phyloP scores from a whole-genome alignment of 2,888 invertebrate species.

The Drosophila emarginata region DNA sequence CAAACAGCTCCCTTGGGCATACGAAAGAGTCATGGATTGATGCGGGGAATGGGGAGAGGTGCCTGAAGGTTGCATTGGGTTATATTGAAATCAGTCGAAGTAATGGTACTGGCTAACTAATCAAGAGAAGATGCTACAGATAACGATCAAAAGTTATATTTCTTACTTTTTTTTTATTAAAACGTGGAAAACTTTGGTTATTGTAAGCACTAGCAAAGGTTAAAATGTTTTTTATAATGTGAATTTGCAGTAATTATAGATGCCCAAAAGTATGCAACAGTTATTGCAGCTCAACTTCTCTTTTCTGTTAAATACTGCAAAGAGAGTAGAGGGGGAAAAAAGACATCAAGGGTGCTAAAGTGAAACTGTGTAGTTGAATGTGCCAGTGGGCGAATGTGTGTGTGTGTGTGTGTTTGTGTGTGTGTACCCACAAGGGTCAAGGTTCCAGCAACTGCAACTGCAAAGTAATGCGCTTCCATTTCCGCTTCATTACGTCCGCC shows the following conservation, averaged over 20 bases:
- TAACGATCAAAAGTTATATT: no score
- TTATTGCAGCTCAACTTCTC: neutral
- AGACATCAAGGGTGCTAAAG: constrained; percentile 24
- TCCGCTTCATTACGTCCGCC: constrained; percentile 61
- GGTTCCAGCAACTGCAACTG: constrained; percentile 50
- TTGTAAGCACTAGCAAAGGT: neutral
- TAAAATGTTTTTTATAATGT: neutral
- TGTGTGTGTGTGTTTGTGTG: neutral
- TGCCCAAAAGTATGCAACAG: neutral
- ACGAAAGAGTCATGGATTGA: neutral
- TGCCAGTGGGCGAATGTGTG: neutral
- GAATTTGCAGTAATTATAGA: neutral
- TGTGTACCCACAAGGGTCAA: constrained; percentile 46
- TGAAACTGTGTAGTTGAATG: neutral
- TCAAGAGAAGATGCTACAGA: no score
- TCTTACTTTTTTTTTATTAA: no score
- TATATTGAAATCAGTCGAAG: no score
- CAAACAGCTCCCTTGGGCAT: constrained; percentile 22
- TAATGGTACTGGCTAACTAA: no score
- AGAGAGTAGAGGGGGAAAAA: neutral
- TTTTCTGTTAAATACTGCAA: neutral
- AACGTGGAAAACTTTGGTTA: neutral
- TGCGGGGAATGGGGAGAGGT: no score
- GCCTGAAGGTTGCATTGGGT: no score
- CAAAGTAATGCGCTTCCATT: constrained; percentile 64